Percentiles rank a stretch among this genome's conserved stretches.
These are phyloP conservation scores for Temnothorax curvispinosus DNA, from an alignment of 1,140 invertebrate genomes.

Conservation along the genomic window DNA sequence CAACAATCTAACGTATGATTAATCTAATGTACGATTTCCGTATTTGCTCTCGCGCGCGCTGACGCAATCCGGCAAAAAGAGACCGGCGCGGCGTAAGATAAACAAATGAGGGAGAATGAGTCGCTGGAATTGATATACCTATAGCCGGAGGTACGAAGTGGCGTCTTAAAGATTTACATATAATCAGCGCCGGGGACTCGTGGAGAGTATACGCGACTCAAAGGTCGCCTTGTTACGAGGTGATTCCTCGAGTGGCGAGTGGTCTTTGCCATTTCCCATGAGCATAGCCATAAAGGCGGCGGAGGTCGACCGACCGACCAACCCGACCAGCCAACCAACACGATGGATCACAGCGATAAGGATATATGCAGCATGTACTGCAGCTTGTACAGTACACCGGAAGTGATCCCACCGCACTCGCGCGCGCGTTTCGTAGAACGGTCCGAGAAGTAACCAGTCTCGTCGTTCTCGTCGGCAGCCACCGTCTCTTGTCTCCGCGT, in stretches of 20 bases:
- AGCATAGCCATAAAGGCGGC: constrained; percentile 70
- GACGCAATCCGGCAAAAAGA: constrained; percentile 32
- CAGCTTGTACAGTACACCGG: constrained; percentile 71
- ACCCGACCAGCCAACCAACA: constrained; percentile 51
- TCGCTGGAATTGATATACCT: constrained; percentile 15
- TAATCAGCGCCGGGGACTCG: constrained; percentile 58
- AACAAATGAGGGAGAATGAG: constrained; percentile 36
- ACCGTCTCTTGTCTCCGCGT: constrained; percentile 26
- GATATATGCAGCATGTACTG: constrained; percentile 72
- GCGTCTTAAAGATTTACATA: constrained; percentile 68
- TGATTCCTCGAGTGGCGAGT: constrained; percentile 71
- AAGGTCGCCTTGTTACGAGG: constrained; percentile 74
- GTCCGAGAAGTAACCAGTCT: constrained; percentile 42
- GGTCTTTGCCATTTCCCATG: constrained; percentile 76
- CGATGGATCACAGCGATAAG: constrained; percentile 75
- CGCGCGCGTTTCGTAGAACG: constrained; percentile 50
- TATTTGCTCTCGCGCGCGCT: constrained; percentile 35
- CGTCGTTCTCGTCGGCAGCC: constrained; percentile 10
- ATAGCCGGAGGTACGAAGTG: constrained; percentile 18
- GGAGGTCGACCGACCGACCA: constrained; percentile 61
- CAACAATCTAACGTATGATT: constrained; percentile 41
- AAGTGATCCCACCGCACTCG: constrained; percentile 59
- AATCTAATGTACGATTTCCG: constrained; percentile 45
- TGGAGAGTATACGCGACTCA: constrained; percentile 63
- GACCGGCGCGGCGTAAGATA: constrained; percentile 23